phyloP scores from a whole-genome alignment of 2,113 vertebrate genomes.

The Periophthalmodon schlosseri region DNA sequence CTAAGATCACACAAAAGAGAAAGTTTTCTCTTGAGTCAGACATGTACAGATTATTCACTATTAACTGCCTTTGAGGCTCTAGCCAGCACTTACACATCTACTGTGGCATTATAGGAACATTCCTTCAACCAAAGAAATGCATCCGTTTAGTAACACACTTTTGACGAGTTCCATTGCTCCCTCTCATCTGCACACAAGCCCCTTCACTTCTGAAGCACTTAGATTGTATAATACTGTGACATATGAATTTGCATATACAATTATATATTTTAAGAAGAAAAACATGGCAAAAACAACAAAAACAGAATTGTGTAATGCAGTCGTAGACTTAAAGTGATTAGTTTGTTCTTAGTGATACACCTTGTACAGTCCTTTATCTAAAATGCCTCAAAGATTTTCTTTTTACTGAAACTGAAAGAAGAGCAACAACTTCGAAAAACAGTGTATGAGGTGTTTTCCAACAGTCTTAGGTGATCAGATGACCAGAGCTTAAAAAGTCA shows the following conservation, averaged over 20 bases:
- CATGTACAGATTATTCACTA: constrained; percentile 45
- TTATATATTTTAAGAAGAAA: constrained; percentile 79
- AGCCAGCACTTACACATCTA: constrained; percentile 41
- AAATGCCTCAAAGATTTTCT: constrained; percentile 64
- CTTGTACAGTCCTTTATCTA: constrained; percentile 67
- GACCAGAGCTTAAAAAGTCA: constrained; percentile 33
- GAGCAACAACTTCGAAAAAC: constrained; percentile 47
- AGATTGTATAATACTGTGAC: constrained; percentile 82
- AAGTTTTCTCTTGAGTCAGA: constrained; percentile 51
- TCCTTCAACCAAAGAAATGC: constrained; percentile 75
- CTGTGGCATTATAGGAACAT: constrained; percentile 72
- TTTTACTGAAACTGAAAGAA: constrained; percentile 38
- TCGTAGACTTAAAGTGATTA: constrained; percentile 48
- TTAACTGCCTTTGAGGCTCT: constrained; percentile 53
- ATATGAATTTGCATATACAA: constrained; percentile 78
- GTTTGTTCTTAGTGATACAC: constrained; percentile 57
- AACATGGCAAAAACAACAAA: constrained; percentile 59
- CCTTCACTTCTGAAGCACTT: constrained; percentile 75
- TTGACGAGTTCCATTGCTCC: constrained; percentile 57
- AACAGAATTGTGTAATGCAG: constrained; percentile 52
- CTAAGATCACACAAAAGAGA: constrained; percentile 31
- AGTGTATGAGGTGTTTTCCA: constrained; percentile 21
- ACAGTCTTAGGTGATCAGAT: constrained; percentile 22
- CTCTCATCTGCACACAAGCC: constrained; percentile 31
- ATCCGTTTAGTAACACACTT: constrained; percentile 43